Evolutionary conservation across 2,113 vertebrate genomes (phyloP).

Genomic region (Lontra canadensis): DNA sequence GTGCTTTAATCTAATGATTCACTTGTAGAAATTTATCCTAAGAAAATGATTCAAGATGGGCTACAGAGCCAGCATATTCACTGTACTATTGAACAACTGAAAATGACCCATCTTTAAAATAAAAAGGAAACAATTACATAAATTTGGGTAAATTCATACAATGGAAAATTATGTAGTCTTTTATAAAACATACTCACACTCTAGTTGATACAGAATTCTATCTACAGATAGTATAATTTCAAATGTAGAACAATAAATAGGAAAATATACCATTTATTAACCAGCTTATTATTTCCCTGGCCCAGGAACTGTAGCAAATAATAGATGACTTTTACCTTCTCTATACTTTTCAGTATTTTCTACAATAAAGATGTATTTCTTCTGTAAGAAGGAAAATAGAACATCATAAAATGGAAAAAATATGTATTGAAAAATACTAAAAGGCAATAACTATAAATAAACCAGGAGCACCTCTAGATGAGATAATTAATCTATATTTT

Average conservation of each 20-base stretch:
- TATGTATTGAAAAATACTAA: not conserved
- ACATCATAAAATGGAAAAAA: not conserved
- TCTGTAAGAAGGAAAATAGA: not conserved
- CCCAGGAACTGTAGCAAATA: not conserved
- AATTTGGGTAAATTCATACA: not conserved
- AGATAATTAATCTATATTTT: not conserved
- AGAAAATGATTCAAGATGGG: not conserved
- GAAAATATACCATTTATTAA: not conserved
- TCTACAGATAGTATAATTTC: not conserved
- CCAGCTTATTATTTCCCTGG: not conserved
- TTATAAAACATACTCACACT: not conserved
- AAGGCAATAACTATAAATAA: not conserved
- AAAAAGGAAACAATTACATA: not conserved
- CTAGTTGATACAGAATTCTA: not conserved
- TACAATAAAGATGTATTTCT: not conserved
- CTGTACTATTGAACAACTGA: not conserved
- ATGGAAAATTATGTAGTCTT: not conserved
- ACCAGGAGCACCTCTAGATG: fast-evolving
- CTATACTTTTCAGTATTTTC: not conserved
- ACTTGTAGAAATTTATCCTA: not conserved
- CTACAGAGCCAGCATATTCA: not conserved
- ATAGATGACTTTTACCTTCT: not conserved
- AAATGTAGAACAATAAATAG: not conserved
- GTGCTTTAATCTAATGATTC: constrained; percentile 26
- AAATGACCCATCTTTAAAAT: not conserved